These are phyloP conservation scores for Andrena haemorrhoa DNA, from an alignment of 2,888 invertebrate species.

Conservation along the genomic window DNA sequence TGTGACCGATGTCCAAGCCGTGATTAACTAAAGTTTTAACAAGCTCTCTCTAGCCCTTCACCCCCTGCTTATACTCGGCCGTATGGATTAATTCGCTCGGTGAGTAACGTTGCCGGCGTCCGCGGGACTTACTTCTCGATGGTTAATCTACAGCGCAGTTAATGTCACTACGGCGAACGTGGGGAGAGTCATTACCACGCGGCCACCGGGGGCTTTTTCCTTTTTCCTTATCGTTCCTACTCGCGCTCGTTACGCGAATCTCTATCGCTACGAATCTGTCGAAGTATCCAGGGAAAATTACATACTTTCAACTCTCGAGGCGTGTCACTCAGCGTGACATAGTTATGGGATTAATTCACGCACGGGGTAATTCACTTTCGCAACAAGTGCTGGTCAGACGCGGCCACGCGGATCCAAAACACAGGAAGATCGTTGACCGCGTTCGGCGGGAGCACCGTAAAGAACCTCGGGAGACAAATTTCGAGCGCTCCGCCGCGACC, in stretches of 20 bases:
- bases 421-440: neutral
- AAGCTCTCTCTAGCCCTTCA: conserved; percentile 73
- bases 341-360: neutral
- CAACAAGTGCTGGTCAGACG: too few species aligned
- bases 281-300: conserved; percentile 19
- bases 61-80: conserved; percentile 37
- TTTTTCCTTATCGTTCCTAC: neutral
- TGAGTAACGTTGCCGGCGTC: neutral
- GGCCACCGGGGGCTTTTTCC: neutral
- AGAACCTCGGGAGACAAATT: conserved; percentile 14
- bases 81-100: conserved; percentile 55
- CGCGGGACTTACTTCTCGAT: conserved; percentile 52
- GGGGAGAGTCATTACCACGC: conserved; percentile 51
- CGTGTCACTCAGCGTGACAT: neutral
- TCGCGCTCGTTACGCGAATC: conserved; percentile 40
- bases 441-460: neutral
- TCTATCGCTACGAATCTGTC: conserved; percentile 22
- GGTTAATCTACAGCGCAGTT: conserved; percentile 59
- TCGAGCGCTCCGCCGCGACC: conserved; percentile 7
- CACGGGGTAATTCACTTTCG: too few species aligned
- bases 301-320: neutral
- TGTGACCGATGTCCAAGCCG: conserved; percentile 83
- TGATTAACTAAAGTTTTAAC: conserved; percentile 84
- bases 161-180: conserved; percentile 45
- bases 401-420: neutral